Percentiles rank a stretch among this genome's conserved stretches.
Evolutionary conservation across 2,113 vertebrate species (phyloP).

Genomic region (Noctilio leporinus): DNA sequence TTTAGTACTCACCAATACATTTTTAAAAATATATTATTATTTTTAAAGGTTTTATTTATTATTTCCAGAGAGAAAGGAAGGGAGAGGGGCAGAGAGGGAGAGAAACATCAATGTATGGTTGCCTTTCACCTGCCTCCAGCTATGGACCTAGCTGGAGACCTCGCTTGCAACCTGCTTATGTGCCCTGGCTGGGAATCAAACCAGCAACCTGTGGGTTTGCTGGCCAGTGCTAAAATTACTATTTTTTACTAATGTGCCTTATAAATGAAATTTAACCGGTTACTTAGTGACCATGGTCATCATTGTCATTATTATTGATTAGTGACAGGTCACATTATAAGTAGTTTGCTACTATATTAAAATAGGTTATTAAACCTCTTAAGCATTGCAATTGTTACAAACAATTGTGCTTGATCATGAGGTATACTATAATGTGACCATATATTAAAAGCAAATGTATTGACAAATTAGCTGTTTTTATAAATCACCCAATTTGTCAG

Average conservation of each 20-base stretch:
- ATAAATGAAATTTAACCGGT: neutral
- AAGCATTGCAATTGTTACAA: neutral
- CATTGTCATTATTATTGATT: neutral
- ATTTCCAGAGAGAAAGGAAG: too few species aligned
- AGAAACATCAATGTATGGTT: too few species aligned
- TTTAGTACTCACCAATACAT: neutral
- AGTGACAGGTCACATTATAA: neutral
- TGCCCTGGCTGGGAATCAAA: too few species aligned
- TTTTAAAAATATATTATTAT: too few species aligned
- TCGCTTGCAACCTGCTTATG: too few species aligned
- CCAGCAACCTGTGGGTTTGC: too few species aligned
- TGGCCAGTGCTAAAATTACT: too few species aligned
- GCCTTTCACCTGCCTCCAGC: too few species aligned
- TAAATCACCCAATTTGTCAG: neutral
- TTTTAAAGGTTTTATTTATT: too few species aligned
- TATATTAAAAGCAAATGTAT: neutral
- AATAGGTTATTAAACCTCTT: neutral
- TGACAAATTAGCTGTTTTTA: neutral
- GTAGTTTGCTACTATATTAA: neutral
- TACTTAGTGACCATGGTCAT: neutral
- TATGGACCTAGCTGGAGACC: too few species aligned
- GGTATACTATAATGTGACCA: neutral
- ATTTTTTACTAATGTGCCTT: neutral
- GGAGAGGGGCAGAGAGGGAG: too few species aligned
- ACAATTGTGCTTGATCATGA: neutral